Evolutionary conservation across 2,797 vertebrate species (phyloP).

Genomic region (Rhabdomys pumilio): DNA sequence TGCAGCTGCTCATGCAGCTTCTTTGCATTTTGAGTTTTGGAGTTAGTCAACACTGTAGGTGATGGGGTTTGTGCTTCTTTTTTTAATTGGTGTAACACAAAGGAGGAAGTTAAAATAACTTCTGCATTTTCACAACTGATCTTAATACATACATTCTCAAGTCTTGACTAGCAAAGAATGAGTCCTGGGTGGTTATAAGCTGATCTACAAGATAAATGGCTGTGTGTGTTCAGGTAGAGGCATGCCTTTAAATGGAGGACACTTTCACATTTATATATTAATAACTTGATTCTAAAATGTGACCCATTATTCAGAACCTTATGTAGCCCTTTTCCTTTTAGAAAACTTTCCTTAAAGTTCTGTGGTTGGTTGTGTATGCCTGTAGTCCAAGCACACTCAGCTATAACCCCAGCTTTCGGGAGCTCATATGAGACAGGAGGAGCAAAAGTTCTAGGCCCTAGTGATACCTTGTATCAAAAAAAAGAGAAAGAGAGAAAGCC

Average conservation of each 20-base stretch:
- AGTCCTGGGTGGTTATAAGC: slow-evolving; percentile 62
- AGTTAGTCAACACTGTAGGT: slow-evolving; percentile 72
- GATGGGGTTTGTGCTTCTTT: slow-evolving; percentile 59
- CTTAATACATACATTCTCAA: slow-evolving; percentile 68
- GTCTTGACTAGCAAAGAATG: slow-evolving; percentile 71
- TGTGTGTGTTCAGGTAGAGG: slow-evolving; percentile 72
- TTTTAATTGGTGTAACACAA: slow-evolving; percentile 59
- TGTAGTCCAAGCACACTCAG: not conserved
- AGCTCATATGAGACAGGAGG: not conserved
- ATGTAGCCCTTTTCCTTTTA: slow-evolving; percentile 59
- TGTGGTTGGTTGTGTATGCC: not conserved
- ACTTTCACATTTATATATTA: slow-evolving; percentile 59
- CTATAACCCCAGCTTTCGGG: not conserved
- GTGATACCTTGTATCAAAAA: not conserved
- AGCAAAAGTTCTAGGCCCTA: not conserved
- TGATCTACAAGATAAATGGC: slow-evolving; percentile 68
- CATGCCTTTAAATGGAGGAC: slow-evolving; percentile 61
- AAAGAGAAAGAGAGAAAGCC: not conserved
- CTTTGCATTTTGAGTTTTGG: slow-evolving; percentile 76
- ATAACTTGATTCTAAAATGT: slow-evolving; percentile 54
- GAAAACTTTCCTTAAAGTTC: slow-evolving; percentile 38
- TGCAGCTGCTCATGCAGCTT: slow-evolving; percentile 30
- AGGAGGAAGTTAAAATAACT: slow-evolving; percentile 83
- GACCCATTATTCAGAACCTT: slow-evolving; percentile 19
- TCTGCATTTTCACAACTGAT: slow-evolving; percentile 85